Base-by-base conservation (phyloP, 2,888 invertebrate species). In the Drosophila atripex region DNA sequence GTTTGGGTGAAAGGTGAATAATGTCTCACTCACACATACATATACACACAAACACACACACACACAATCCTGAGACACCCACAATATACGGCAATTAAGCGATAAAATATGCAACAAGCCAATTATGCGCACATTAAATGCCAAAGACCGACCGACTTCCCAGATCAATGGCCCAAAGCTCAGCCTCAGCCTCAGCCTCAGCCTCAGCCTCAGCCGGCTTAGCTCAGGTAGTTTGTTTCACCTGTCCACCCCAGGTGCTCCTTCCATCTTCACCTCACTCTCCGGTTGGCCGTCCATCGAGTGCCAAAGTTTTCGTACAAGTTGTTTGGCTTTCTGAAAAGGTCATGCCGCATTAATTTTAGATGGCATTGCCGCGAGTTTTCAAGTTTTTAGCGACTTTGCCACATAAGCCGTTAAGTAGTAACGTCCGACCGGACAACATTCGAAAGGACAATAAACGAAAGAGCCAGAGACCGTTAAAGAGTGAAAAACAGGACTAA, bases 61-160 rank as follows among this genome's bases (percentile, higher is more conserved):
- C 28, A 28, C 28, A 28, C 28, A 8, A 8, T 9, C 28, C 9
- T 7, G 28, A 25, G 23, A 35, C 25, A 39, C 28, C 23, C 23
- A 58, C 58, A 65, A 57, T 73, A 57, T 43, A 45, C 57, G 61
- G 69, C 73, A 74, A 73, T 73, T 73, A 73, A 55, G 69, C 57
- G 61, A 74, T 73, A 74, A 73, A 73, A 73, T 73, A 73, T 73
- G 73, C 74, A 73, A 69, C 53, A 79, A 77, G 77, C 69, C 80
- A 76, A 86, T 83, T 75, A 79, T 86, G 75, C 73, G 71, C 80
- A 74, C 80, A 86, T 83, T 86, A 86, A 73, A 71, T 72, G 65
- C 46, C 53, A 73, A 71, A 30, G 60, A 50, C 38, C 77, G 65
- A 61, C 51, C 60, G 11, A 16, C 52, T 49, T 21, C 12, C n/a